Percentiles rank a stretch among this genome's conserved stretches.
These are phyloP conservation scores for Pandemis corylana DNA, from an alignment of 2,888 invertebrate genomes.

Conservation along the genomic window DNA sequence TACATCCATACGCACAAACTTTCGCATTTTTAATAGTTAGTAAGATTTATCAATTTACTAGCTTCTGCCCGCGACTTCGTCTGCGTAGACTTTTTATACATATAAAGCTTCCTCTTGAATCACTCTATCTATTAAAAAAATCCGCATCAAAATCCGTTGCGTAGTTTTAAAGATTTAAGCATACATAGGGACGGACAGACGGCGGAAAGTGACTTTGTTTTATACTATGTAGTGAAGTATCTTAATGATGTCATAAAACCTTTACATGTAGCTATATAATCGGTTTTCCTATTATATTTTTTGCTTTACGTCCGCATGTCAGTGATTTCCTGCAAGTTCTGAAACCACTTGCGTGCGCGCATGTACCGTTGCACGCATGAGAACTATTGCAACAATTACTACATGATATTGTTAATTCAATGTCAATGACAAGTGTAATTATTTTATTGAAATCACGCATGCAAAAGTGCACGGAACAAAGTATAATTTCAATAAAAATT, in stretches of 20 bases:
- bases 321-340: slow-evolving; percentile 10
- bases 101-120: too few relatives aligned
- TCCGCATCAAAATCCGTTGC: too few relatives aligned
- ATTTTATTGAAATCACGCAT: neutral
- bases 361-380: slow-evolving; percentile 16
- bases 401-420: slow-evolving; percentile 26
- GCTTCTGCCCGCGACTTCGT: too few relatives aligned
- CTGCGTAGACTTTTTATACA: too few relatives aligned
- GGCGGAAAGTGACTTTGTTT: too few relatives aligned
- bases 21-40: too few relatives aligned
- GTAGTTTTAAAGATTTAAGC: too few relatives aligned
- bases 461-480: neutral
- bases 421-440: slow-evolving; percentile 30
- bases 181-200: too few relatives aligned
- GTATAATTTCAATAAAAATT: neutral
- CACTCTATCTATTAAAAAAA: too few relatives aligned
- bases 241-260: neutral
- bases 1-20: too few relatives aligned
- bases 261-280: slow-evolving; percentile 2
- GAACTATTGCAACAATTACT: slow-evolving; percentile 16
- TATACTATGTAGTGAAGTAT: too few relatives aligned
- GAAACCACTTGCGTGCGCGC: slow-evolving; percentile 16
- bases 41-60: too few relatives aligned
- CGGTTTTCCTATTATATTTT: slow-evolving; percentile 22
- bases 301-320: slow-evolving; percentile 21